phyloP scores from a whole-genome alignment of 2,797 vertebrate genomes.

The Xenopus petersii region DNA sequence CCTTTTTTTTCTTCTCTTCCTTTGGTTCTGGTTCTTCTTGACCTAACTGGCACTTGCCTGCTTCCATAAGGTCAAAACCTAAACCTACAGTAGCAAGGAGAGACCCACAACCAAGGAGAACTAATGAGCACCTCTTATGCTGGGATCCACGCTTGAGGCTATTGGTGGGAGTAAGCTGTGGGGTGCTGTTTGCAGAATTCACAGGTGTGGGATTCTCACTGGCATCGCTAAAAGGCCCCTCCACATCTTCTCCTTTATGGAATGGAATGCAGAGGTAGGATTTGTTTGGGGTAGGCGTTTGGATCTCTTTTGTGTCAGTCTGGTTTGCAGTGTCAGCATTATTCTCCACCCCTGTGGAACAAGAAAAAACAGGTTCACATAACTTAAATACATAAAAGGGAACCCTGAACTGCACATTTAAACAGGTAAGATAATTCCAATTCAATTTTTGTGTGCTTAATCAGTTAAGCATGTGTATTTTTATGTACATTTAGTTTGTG shows the following conservation, averaged over 20 bases:
- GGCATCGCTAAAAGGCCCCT: conserved; percentile 69
- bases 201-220: conserved; percentile 73
- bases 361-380: not conserved
- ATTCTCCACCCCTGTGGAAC: conserved; percentile 72
- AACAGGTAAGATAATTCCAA: no score
- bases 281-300: conserved; percentile 72
- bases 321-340: conserved; percentile 79
- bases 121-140: conserved; percentile 80
- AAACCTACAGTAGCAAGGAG: conserved; percentile 87
- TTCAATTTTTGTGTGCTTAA: no score
- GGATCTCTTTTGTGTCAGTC: conserved; percentile 63
- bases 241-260: conserved; percentile 77
- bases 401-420: no score
- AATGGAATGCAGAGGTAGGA: conserved; percentile 95
- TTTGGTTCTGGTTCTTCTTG: conserved; percentile 70
- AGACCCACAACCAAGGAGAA: conserved; percentile 86
- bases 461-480: no score
- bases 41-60: conserved; percentile 67
- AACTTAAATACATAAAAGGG: not conserved
- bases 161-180: conserved; percentile 78
- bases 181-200: conserved; percentile 75
- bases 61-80: conserved; percentile 81
- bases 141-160: conserved; percentile 76
- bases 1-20: conserved; percentile 85
- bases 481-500: no score